Conservation (phyloP, 2,113 vertebrate genomes). For the Campylorhamphus procurvoides region DNA sequence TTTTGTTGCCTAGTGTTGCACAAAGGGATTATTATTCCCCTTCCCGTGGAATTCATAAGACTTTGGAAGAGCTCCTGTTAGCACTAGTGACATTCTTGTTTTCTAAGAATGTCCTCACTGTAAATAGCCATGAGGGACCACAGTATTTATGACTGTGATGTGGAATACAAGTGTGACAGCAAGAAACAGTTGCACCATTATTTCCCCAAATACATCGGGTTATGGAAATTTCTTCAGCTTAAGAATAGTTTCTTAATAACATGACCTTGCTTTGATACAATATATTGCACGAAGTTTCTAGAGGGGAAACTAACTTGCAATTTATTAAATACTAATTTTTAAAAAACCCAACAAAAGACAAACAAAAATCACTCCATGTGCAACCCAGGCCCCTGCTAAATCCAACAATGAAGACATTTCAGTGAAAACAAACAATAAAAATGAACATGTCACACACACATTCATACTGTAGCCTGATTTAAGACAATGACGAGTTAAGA, state of each 20-base stretch:
- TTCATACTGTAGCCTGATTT: not conserved
- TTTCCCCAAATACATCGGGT: not conserved
- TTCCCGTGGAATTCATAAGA: not conserved
- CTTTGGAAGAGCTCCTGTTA: slow-evolving; percentile 23
- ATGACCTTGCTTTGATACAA: not conserved
- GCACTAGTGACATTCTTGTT: not conserved
- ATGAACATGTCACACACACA: not conserved
- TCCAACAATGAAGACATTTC: slow-evolving; percentile 20
- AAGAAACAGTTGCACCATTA: not conserved
- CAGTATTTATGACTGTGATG: not conserved
- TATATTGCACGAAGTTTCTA: not conserved
- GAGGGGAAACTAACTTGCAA: not conserved
- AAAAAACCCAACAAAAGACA: not conserved
- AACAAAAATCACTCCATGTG: not conserved
- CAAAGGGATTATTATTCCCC: slow-evolving; percentile 52
- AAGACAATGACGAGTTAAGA: slow-evolving; percentile 13
- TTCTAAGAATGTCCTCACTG: not conserved
- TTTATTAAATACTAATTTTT: not conserved
- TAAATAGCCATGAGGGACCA: not conserved
- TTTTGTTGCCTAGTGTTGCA: slow-evolving; percentile 56
- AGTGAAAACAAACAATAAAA: slow-evolving; percentile 13
- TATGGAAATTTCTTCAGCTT: not conserved
- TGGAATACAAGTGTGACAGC: not conserved
- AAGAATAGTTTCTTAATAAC: not conserved
- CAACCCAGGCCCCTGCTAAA: not conserved